Evolutionary conservation across 1,140 invertebrate genomes (phyloP), one percentile per base, ranked within the genome.

Genomic region (Mycetomoellerius zeteki): DNA sequence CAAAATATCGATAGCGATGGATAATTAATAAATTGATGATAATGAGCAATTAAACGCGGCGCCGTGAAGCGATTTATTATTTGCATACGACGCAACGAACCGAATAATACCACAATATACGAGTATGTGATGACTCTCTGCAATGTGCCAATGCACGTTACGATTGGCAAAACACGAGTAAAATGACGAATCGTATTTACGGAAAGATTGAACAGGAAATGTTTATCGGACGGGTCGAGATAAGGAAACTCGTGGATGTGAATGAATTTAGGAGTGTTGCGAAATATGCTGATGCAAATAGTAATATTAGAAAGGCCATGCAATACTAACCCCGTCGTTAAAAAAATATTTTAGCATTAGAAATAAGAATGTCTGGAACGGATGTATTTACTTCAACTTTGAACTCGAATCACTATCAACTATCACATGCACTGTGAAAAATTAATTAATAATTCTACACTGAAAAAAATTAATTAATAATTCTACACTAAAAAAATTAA

Each of bases 11-110:
- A n/a, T 60, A 50, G 33, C n/a, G 14, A 75, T 2, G 37, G 54
- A 12, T 58, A 58, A 84, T 84, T 75, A 84, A 75, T 67, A 84
- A 84, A 84, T 84, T 73, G 54, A 84, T 50, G 54, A 24, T 84
- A 84, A 84, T 84, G 69, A 84, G 69, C 54, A 75, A 84, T 84
- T 73, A 84, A 60, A 84, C 69, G 69, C 69, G 69, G 33, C 19
- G 80, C 54, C 52, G 33, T 10, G 67, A 43, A 72, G 67, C 80
- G 52, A 82, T 82, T 82, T 82, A 73, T 82, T 82, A 60, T 82
- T 82, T 54, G 67, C 24, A 12, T 69, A n/a, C 78, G 80, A 82
- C 80, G 80, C 80, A 82, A 73, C 67, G 80, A 82, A 82, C 67
- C 47, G 80, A 43, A 73, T 82, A 73, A 82, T 82, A 52, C 80